Evolutionary conservation across 2,113 vertebrate species (phyloP), one percentile per base, ranked within the genome.

Genomic region (Proterorhinus semilunaris): DNA sequence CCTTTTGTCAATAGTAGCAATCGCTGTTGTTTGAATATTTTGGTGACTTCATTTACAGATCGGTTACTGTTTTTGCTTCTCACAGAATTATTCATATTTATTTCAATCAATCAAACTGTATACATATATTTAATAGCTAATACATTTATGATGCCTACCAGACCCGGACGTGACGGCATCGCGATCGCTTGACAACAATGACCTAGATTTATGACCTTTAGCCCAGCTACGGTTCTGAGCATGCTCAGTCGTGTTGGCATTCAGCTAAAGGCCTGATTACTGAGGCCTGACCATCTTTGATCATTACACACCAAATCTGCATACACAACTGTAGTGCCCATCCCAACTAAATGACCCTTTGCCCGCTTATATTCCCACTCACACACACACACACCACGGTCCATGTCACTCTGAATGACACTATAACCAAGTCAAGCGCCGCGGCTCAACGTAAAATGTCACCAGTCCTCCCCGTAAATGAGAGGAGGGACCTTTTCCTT

Each of bases 251-350:
- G 84, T 90, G 87, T 86, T 92, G 89, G 90, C 90, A 91, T 91
- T 91, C 82, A 68, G 83, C 83, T 83, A 88, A 89, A 92, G 87
- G 84, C 86, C 84, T 71, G 87, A 82, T 87, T 88, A 82, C 66
- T 90, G 89, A 89, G 84, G 90, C 85, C 88, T 92, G 88, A 91
- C 91, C 52, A 79, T 66, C 82, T 89, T 90, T 90, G 92, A 93
- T 92, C 89, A 92, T 82, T 84, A 72, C 85, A 68, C 72, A 68
- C 82, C 57, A 80, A 68, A 73, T 74, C 78, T 80, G 74, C 76
- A 86, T 80, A 62, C 82, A 69, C 52, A 80, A 67, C 51, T 61
- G 68, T 16, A 45, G 36, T 27, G 52, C 50, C 74, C 64, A 72
- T 50, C 48, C 57, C 21, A 72, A 52, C 45, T 72, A 76, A 78